Conservation (phyloP, 2,113 vertebrate genomes). For the Scophthalmus maximus region DNA sequence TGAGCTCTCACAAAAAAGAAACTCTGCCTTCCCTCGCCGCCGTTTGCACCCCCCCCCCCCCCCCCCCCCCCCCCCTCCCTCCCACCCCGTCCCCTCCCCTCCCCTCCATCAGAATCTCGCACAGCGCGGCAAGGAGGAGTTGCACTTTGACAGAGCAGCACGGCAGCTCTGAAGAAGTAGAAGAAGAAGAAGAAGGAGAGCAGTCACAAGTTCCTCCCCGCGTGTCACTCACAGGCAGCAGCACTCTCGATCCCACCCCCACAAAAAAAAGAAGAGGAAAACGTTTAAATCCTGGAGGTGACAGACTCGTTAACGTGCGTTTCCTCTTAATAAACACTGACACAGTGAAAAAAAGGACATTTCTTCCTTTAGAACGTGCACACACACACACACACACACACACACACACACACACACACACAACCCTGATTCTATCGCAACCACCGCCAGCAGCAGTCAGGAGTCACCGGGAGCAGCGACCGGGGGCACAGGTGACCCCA, state of each 20-base stretch:
- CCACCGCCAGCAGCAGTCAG: slow-evolving; percentile 8
- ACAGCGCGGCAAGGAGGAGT: slow-evolving; percentile 22
- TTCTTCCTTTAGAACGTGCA: slow-evolving; percentile 8
- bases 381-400: slow-evolving; percentile 1
- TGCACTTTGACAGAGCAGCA: slow-evolving; percentile 4
- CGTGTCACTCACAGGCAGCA: slow-evolving; percentile 49
- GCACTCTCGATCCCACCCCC: slow-evolving; percentile 8
- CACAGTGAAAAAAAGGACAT: not conserved
- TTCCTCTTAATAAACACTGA: slow-evolving; percentile 41
- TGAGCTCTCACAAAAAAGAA: slow-evolving; percentile 62
- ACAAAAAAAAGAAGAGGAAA: not conserved
- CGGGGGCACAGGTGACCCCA: slow-evolving; percentile 55
- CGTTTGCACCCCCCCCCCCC: not conserved
- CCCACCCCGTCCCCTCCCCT: not conserved
- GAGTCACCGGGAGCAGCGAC: slow-evolving; percentile 55
- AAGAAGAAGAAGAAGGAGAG: no score
- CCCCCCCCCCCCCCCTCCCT: not conserved
- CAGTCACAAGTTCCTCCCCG: slow-evolving; percentile 24
- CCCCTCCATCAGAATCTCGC: slow-evolving; percentile 26
- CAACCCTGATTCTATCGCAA: not conserved
- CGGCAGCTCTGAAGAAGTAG: slow-evolving; percentile 21
- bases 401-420: slow-evolving; percentile 1
- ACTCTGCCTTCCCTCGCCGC: slow-evolving; percentile 20
- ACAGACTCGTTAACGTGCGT: slow-evolving; percentile 37
- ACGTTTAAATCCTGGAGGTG: slow-evolving; percentile 31